Evolutionary conservation across 1,140 invertebrate genomes (phyloP), one percentile per base, ranked within the genome.

Genomic region (Orius insidiosus): DNA sequence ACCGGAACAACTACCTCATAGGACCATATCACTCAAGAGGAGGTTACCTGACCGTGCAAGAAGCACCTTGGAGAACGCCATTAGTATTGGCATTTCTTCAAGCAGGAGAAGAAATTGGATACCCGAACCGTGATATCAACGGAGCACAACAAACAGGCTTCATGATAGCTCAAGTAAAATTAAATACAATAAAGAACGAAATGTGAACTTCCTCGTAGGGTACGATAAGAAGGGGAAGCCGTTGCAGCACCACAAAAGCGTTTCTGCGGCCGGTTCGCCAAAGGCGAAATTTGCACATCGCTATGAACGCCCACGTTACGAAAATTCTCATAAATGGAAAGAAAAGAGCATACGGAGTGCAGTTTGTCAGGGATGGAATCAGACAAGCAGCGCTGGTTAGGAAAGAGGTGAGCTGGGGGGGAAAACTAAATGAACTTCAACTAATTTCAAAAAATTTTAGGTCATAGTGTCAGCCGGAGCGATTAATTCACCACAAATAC

Each of bases 181-280:
- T n/a, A n/a, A 24, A 24, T 24, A 4, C 24, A 24, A 24, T 24
- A 24, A 24, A 24, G 24, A 24, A 24, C 7, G 24, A 24, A 24
- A 24, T 24, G 24, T 24, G 24, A 24, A 24, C 7, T 24, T 24
- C 24, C 24, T 24, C 24, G 24, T 50, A 59, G 69, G 90, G 79
- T 5, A 95, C 88, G 0, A 85, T 93, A 13, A 61, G 85, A 51
- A 63, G 82, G 37, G 87, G 88, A 0, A 79, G 74, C 0, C 67
- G 92, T 39, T 95, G 89, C 60, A 89, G 83, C 49, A 88, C 87
- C 5, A 81, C 87, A 0, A 88, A 88, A 63, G 88, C 85, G 0
- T 94, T 92, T 55, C 59, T 94, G 4, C 65, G 81, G 49, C 85
- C 87, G 5, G 74, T 82, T 1, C 63, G 83, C 16, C 66, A 77